Evolutionary conservation across 2,113 vertebrate genomes (phyloP), one percentile per base, ranked within the genome.

Genomic region (Trogon surrucura): DNA sequence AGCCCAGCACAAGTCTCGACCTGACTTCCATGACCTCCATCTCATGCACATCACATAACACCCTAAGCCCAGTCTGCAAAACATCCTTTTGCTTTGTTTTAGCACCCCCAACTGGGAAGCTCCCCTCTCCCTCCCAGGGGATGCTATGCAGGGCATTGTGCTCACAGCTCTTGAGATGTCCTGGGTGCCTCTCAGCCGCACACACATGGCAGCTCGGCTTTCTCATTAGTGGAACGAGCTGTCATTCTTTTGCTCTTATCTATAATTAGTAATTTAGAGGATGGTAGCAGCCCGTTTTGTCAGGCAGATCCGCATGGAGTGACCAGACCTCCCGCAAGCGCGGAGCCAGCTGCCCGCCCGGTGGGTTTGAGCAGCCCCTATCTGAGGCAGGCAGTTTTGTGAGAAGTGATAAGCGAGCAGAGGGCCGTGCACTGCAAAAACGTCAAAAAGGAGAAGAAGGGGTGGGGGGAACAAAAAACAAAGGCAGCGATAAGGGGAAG

Each of bases 211-310:
- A 79, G 72, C 53, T 86, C 3, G 2, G 65, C 73, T 89, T 71
- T 47, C 83, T 75, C 5, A 0, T 82, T 61, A 69, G 73, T 2
- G 0, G 77, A 36, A 50, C 9, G 53, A 96, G 5, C 70, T 38
- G 57, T 22, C 66, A 69, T 70, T 90, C 80, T 47, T 72, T 44
- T 2, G 1, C 36, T 73, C n/a, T 89, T 85, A 62, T 60, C 92
- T 96, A 75, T 87, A 94, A 94, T 95, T 92, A 96, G 79, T n/a
- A 34, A n/a, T 91, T 80, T 45, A 5, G 82, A 91, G 80, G 69
- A 69, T 75, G 75, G 81, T 61, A 80, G 85, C 67, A 86, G 75
- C 75, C 57, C 70, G 69, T 34, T 93, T 15, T 2, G 0, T n/a
- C 89, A 80, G 66, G 89, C 53, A 36, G 51, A 51, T 82, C 53